A percentile compares a stretch with the other conserved stretches of the same genome.
phyloP scores from a whole-genome alignment of 2,113 vertebrate species.

The Urocynchramus pylzowi region DNA sequence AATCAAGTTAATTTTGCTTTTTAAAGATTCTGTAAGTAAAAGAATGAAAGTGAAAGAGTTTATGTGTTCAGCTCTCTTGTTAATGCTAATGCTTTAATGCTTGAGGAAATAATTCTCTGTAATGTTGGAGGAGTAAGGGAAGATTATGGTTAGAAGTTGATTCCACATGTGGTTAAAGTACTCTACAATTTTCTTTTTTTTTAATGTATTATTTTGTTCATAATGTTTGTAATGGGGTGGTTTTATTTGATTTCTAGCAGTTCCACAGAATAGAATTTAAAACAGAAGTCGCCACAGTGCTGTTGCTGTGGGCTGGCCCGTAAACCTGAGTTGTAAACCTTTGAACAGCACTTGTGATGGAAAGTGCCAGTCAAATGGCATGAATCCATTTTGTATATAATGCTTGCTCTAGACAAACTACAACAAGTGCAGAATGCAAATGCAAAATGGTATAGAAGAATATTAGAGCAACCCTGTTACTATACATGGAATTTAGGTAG shows the following conservation, averaged over 20 bases:
- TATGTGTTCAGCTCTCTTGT: neutral
- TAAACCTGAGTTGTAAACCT: neutral
- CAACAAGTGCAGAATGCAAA: neutral
- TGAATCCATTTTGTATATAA: neutral
- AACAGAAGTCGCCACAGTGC: neutral
- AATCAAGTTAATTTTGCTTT: neutral
- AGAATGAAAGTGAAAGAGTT: neutral
- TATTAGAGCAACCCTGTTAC: neutral
- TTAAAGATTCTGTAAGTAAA: neutral
- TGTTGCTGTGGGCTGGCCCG: neutral
- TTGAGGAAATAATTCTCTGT: conserved; percentile 1
- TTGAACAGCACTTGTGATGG: neutral
- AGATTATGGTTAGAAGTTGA: conserved; percentile 48
- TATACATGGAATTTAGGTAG: neutral
- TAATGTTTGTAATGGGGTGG: neutral
- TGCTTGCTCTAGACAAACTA: neutral
- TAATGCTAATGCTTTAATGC: neutral
- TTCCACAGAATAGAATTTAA: neutral
- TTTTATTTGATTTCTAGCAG: conserved; percentile 30
- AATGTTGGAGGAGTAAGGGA: neutral
- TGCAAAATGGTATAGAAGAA: neutral
- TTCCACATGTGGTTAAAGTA: conserved; percentile 21
- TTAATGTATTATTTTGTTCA: neutral
- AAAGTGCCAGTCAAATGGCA: neutral
- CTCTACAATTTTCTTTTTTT: conserved; percentile 23